Evolutionary conservation across 1,140 invertebrate genomes (phyloP).

Genomic region (Potamilus streckersoni): DNA sequence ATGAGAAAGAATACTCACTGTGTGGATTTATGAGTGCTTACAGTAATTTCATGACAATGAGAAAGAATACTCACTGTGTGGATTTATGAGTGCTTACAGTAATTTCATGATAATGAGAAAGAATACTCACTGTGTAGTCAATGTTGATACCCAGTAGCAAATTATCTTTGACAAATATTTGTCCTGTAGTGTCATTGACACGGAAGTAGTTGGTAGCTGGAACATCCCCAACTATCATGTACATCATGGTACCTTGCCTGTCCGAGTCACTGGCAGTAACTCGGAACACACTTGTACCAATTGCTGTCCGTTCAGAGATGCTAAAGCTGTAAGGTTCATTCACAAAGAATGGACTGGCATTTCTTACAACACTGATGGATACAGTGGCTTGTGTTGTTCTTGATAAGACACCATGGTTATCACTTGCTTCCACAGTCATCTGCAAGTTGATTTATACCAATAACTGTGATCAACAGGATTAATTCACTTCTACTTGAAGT

Average conservation of each 20-base stretch:
- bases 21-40: not conserved
- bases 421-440: slow-evolving; percentile 39
- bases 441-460: slow-evolving; percentile 7
- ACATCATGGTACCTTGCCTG: slow-evolving; percentile 34
- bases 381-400: slow-evolving; percentile 35
- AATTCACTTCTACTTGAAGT: no score
- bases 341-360: slow-evolving; percentile 33
- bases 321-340: slow-evolving; percentile 28
- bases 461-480: no score
- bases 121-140: slow-evolving; percentile 14
- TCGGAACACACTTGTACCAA: slow-evolving; percentile 25
- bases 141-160: slow-evolving; percentile 24
- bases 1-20: slow-evolving; percentile 7
- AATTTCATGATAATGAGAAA: not conserved
- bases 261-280: slow-evolving; percentile 32
- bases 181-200: slow-evolving; percentile 32
- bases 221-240: slow-evolving; percentile 37
- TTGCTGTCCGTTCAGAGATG: slow-evolving; percentile 18
- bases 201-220: slow-evolving; percentile 48
- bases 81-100: no score
- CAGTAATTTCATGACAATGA: not conserved
- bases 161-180: slow-evolving; percentile 30
- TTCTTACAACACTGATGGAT: slow-evolving; percentile 33
- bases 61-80: slow-evolving; percentile 7
- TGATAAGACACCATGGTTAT: slow-evolving; percentile 29